Evolutionary conservation across 2,888 invertebrate genomes (phyloP).

Genomic region (Pristionchus maxplancki): DNA sequence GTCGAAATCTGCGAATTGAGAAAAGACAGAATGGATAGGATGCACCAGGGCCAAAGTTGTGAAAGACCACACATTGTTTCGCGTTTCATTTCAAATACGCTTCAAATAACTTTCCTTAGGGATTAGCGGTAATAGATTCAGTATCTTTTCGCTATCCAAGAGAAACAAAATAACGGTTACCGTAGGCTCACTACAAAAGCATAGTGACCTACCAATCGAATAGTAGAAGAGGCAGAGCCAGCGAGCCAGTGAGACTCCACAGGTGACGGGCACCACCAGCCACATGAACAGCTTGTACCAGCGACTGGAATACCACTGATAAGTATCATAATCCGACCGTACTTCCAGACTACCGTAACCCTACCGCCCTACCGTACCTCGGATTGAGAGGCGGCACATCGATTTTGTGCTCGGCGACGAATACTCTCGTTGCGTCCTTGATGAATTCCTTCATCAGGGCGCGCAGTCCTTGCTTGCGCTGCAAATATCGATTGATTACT

Average conservation of each 20-base stretch:
- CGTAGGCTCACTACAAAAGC: not conserved
- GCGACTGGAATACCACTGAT: slow-evolving; percentile 42
- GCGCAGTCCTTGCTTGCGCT: slow-evolving; percentile 67
- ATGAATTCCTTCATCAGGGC: slow-evolving; percentile 73
- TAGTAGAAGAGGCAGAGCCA: slow-evolving; percentile 76
- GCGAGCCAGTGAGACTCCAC: slow-evolving; percentile 60
- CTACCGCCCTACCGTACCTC: not conserved
- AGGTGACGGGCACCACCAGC: slow-evolving; percentile 62
- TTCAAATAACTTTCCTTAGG: too few species aligned
- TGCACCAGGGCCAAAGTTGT: too few species aligned
- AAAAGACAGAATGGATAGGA: not conserved
- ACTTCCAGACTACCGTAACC: not conserved
- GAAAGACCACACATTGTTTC: too few species aligned
- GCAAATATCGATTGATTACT: not conserved
- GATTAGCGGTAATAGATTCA: too few species aligned
- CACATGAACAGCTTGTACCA: slow-evolving; percentile 56
- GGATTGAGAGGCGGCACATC: slow-evolving; percentile 57
- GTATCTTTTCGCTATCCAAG: too few species aligned
- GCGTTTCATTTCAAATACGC: too few species aligned
- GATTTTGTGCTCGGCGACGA: slow-evolving; percentile 56
- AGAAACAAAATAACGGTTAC: too few species aligned
- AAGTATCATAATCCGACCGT: not conserved
- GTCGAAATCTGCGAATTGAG: slow-evolving; percentile 67
- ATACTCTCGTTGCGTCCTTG: slow-evolving; percentile 74
- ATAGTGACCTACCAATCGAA: slow-evolving; percentile 67